Evolutionary conservation across 2,888 invertebrate genomes (phyloP), one percentile per base, ranked within the genome.

Genomic region (Acrobasis repandana): DNA sequence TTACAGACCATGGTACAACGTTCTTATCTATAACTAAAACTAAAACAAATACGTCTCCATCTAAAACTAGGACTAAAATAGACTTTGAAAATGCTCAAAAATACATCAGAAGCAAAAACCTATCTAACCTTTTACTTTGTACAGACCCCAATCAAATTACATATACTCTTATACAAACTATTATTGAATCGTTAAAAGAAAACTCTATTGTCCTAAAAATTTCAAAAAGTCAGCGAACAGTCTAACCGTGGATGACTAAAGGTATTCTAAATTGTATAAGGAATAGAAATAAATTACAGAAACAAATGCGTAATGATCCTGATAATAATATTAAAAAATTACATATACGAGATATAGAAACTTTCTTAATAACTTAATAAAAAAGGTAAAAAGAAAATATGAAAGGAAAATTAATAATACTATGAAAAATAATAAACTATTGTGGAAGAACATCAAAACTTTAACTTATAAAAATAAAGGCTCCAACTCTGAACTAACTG

Each of bases 1-100:
- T 63, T 15, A 64, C 65, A 3, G 68, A 65, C 38, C 65, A 67
- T 63, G 6, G 43, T 65, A 46, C 28, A 33, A 33, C 49, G 62
- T 20, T 58, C 58, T 34, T 60, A 62, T n/a, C 47, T 16, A 47
- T 47, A 47, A 47, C 47, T 47, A 47, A 47, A 47, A 15, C 47
- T 47, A 47, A 15, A 47, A 5, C 8, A 2, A 15, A 15, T 6
- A 47, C 4, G n/a, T n/a, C 8, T 52, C 54, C 11, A n/a, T 16
- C 18, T 16, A 28, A 20, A 5, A 47, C 9, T 5, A 36, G 33
- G 36, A 14, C 50, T 18, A 10, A 38, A 5, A 14, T 46, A 2
- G 61, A 63, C 49, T 47, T 46, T 46, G 62, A 57, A 60, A 50
- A 16, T 11, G 36, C 43, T 14, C 43, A 14, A 6, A 43, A 43